Conservation (phyloP, 2,113 vertebrate species). For the Vulpes vulpes region DNA sequence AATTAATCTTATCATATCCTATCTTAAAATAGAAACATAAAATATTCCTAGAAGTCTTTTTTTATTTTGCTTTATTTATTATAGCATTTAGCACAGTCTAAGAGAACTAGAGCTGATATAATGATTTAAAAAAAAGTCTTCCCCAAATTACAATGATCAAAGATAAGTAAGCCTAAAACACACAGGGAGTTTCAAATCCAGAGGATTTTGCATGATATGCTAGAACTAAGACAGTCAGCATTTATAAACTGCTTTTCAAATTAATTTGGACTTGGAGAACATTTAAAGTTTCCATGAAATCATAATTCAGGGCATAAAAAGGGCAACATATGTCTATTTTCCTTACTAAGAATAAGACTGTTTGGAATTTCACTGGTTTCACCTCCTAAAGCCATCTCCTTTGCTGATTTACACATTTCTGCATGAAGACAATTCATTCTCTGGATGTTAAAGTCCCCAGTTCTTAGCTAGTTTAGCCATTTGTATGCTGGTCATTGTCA, state of each 20-base stretch:
- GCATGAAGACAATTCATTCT: not conserved
- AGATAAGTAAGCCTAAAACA: not conserved
- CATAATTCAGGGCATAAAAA: constrained; percentile 33
- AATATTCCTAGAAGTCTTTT: not conserved
- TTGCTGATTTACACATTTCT: constrained; percentile 52
- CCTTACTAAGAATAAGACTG: not conserved
- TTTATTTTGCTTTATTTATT: not conserved
- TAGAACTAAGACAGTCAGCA: not conserved
- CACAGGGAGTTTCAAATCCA: not conserved
- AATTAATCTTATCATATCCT: not conserved
- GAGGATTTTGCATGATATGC: not conserved
- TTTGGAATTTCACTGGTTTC: not conserved
- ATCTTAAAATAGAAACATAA: not conserved
- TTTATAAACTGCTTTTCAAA: constrained; percentile 55
- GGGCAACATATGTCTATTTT: not conserved
- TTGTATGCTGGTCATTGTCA: not conserved
- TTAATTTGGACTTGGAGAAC: not conserved
- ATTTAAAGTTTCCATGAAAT: not conserved
- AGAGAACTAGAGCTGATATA: not conserved
- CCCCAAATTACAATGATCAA: not conserved
- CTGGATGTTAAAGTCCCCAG: rapidly evolving
- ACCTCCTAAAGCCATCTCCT: not conserved
- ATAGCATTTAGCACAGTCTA: not conserved
- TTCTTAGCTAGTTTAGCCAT: not conserved
- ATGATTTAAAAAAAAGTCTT: not conserved